Conservation (phyloP, 2,113 vertebrate genomes). For the Centropristis striata region DNA sequence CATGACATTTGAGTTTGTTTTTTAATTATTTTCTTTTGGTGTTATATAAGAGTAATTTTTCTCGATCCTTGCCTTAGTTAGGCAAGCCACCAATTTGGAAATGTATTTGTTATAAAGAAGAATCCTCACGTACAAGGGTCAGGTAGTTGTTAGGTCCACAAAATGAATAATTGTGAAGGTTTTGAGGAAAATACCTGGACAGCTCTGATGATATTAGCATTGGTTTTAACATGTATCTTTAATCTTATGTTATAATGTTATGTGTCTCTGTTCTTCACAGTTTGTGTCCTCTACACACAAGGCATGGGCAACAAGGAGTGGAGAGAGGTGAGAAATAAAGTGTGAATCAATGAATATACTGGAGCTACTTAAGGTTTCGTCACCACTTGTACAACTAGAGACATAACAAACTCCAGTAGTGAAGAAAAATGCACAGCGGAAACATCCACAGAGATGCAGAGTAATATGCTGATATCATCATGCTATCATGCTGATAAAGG, state of each 20-base stretch:
- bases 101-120: neutral
- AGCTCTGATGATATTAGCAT: no score
- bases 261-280: conserved; percentile 81
- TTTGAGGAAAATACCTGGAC: neutral
- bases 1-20: conserved; percentile 20
- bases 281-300: conserved; percentile 98
- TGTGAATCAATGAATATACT: neutral
- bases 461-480: no score
- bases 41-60: neutral
- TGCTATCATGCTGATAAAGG: no score
- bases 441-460: no score
- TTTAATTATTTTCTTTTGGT: neutral
- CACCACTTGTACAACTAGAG: no score
- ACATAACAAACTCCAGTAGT: no score
- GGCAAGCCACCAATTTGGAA: neutral
- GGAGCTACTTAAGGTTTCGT: neutral
- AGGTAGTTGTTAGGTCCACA: neutral
- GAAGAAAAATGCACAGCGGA: no score
- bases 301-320: conserved; percentile 97
- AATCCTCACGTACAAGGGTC: neutral
- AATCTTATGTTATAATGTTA: neutral
- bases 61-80: neutral
- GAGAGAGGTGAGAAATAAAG: conserved; percentile 92
- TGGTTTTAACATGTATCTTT: neutral
- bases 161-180: no score